Conservation (phyloP, 2,797 vertebrate genomes). For the Peromyscus eremicus region DNA sequence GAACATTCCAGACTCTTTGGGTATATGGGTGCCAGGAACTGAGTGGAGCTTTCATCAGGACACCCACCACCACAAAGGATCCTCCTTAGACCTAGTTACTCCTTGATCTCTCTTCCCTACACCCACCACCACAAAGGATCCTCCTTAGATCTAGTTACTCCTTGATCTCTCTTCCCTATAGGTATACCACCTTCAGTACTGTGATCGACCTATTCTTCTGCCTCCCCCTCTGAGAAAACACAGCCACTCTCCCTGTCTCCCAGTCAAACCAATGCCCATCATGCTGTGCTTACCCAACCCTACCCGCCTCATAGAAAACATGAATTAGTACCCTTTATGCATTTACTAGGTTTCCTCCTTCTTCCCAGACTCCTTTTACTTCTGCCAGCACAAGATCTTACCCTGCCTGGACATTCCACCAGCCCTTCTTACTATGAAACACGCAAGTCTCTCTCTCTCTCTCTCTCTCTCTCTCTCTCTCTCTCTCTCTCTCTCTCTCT, state of each 20-base stretch:
- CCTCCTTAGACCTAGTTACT: neutral
- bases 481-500: no score
- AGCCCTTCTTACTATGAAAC: neutral
- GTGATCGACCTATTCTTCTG: neutral
- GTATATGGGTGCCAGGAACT: no score
- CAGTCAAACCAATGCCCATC: neutral
- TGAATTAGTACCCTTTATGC: neutral
- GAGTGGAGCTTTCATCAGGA: no score
- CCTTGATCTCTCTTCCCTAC: neutral
- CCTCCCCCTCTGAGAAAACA: neutral
- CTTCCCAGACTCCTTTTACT: neutral
- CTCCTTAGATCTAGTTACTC: neutral
- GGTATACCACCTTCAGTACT: neutral
- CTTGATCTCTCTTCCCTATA: neutral
- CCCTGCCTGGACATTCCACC: neutral
- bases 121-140: neutral
- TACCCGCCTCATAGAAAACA: neutral
- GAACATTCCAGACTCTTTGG: no score
- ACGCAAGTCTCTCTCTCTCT: no score
- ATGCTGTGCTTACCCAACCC: neutral
- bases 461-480: no score
- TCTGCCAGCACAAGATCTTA: neutral
- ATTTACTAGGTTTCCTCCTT: neutral
- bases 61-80: neutral
- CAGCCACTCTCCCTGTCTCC: neutral